Evolutionary conservation across 2,113 vertebrate genomes (phyloP).

Genomic region (Columbina picui): DNA sequence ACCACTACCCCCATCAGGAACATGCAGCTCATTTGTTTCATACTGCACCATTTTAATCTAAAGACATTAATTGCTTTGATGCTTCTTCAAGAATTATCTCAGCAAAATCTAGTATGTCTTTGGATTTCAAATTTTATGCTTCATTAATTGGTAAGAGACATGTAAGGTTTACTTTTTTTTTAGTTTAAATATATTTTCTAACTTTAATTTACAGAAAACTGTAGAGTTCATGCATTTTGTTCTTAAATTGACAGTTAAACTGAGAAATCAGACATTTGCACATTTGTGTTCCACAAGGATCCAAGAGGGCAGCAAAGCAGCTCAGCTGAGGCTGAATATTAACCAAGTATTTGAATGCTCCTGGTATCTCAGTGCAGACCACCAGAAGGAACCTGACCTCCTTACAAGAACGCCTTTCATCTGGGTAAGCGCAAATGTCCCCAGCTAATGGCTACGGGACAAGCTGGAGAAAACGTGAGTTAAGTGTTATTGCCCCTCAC

Average conservation of each 20-base stretch:
- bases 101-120: neutral
- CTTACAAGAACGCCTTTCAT: neutral
- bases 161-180: neutral
- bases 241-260: neutral
- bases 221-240: neutral
- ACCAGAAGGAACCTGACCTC: neutral
- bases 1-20: neutral
- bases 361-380: neutral
- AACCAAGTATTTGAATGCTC: accelerated
- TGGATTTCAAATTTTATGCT: neutral
- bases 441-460: neutral
- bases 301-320: neutral
- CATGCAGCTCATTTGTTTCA: neutral
- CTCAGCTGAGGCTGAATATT: neutral
- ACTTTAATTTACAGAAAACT: neutral
- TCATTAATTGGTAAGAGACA: neutral
- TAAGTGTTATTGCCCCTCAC: neutral
- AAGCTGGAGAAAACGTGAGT: neutral
- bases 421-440: neutral
- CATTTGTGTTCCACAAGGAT: neutral
- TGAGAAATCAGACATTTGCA: neutral
- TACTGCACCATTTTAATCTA: neutral
- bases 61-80: neutral
- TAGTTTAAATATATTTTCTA: neutral
- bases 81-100: accelerated